Evolutionary conservation across 64 coral and sea anemone species (phyloP).

Genomic region (Montipora sp.): DNA sequence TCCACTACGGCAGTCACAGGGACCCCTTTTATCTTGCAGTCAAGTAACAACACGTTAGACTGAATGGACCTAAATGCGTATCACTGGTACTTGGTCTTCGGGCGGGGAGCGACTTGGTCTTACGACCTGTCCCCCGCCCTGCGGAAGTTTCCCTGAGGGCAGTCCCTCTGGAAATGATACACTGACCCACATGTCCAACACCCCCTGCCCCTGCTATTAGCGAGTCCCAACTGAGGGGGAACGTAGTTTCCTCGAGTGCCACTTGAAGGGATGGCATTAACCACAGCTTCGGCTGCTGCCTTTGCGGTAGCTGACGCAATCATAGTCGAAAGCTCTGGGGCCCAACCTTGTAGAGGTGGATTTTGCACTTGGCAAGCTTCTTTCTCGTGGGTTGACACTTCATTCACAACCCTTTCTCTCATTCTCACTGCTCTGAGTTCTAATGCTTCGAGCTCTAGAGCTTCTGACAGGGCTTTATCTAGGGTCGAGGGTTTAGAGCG

Average conservation of each 20-base stretch:
- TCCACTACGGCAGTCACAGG: conserved; percentile 49
- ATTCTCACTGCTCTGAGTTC: conserved; percentile 47
- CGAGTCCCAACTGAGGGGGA: not conserved
- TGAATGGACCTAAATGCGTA: conserved; percentile 47
- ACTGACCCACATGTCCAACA: conserved; percentile 48
- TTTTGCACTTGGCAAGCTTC: not conserved
- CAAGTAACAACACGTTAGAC: conserved; percentile 4
- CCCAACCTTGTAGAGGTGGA: conserved; percentile 19
- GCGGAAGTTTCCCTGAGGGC: conserved; percentile 61
- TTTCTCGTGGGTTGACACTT: conserved; percentile 30
- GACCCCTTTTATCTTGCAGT: conserved; percentile 44
- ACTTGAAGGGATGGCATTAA: not conserved
- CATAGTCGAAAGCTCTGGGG: conserved; percentile 47
- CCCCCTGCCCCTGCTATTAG: not conserved
- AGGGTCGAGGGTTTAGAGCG: conserved; percentile 38
- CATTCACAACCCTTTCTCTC: conserved; percentile 41
- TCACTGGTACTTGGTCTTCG: conserved; percentile 26
- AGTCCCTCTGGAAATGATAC: conserved; percentile 49
- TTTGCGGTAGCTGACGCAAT: conserved; percentile 45
- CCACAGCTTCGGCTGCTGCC: conserved; percentile 55
- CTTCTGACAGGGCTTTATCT: conserved; percentile 54
- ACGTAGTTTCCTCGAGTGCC: not conserved
- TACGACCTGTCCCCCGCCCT: conserved; percentile 37
- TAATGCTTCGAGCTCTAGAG: conserved; percentile 49
- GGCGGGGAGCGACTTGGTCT: conserved; percentile 10